Conservation (phyloP, 2,888 invertebrate genomes). For the Enchytraeus crypticus region DNA sequence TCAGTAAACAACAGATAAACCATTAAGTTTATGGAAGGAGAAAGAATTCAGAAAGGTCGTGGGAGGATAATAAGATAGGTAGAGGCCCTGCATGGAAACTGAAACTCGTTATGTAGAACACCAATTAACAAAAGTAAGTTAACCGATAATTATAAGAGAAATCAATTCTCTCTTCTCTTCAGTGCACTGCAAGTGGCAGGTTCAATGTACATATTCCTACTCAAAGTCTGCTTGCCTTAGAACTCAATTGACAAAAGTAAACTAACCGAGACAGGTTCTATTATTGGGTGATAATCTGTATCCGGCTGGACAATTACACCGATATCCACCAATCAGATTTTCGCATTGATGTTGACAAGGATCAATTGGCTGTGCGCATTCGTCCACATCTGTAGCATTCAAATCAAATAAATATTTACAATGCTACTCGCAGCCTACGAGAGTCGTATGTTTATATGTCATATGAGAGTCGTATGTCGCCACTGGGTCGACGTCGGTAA, state of each 20-base stretch:
- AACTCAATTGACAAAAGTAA: background rate
- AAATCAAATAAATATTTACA: no score
- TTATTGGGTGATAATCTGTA: slow-evolving; percentile 63
- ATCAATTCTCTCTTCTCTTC: no score
- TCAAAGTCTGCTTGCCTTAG: no score
- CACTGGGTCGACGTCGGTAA: no score
- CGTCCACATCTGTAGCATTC: slow-evolving; percentile 27
- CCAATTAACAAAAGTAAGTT: no score
- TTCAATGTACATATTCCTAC: no score
- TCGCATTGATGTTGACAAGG: slow-evolving; percentile 61
- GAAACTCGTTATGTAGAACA: background rate
- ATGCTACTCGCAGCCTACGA: no score
- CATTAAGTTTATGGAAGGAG: background rate
- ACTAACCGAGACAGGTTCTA: slow-evolving; percentile 66
- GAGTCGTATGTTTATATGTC: no score
- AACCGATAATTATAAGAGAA: no score
- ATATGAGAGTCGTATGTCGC: no score
- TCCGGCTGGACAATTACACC: slow-evolving; percentile 72
- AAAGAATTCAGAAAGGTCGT: background rate
- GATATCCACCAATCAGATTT: slow-evolving; percentile 72
- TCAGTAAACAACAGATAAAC: slow-evolving; percentile 2
- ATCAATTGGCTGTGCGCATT: slow-evolving; percentile 25
- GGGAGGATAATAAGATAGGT: background rate
- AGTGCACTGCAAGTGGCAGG: no score
- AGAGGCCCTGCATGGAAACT: background rate